Base-by-base conservation (phyloP, 2,797 vertebrate genomes). In the Crocodylus rhombifer region DNA sequence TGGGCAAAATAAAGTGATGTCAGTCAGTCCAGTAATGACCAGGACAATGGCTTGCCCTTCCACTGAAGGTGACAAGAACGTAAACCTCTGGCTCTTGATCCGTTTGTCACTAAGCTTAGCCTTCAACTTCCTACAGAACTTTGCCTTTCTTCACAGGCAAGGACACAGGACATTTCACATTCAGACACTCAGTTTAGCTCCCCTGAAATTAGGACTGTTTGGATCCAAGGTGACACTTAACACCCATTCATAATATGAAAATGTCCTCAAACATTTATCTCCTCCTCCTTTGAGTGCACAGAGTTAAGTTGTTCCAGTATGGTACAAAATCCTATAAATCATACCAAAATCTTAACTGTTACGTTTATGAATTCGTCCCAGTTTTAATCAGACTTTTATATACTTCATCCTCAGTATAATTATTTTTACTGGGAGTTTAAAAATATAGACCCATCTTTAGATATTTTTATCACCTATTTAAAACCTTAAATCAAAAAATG, bases 321-420 rank as follows among this genome's bases (percentile, higher is more conserved):
- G 80, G 57, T 23, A 42, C 4, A 81, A 82, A 82, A 15, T 5
- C 33, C 14, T 85, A 23, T 92, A 67, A 93, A 83, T 93, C 77
- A 89, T 14, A 25, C 25, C 73, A 76, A 69, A 36, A 93, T 28
- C 14, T 65, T 20, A 91, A 60, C 92, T 7, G 0, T 25, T 7
- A 30, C 76, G 88, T 91, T 92, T 89, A 94, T 88, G 75, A 61
- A 58, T 25, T 58, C 81, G 64, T 55, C 63, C 14, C 79, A 33
- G 6, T 90, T 77, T 91, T 91, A 92, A 91, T 91, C 79, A 91
- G 10, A 16, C 28, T 82, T 91, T 94, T 92, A 95, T 82, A 91
- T 90, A 91, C 63, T 89, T 64, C 74, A 56, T 26, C 20, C 77
- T 95, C 12, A 84, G 51, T 73, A 65, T 74, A 95, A 94, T 89